Evolutionary conservation across 2,113 vertebrate genomes (phyloP).

Genomic region (Daboia siamensis): DNA sequence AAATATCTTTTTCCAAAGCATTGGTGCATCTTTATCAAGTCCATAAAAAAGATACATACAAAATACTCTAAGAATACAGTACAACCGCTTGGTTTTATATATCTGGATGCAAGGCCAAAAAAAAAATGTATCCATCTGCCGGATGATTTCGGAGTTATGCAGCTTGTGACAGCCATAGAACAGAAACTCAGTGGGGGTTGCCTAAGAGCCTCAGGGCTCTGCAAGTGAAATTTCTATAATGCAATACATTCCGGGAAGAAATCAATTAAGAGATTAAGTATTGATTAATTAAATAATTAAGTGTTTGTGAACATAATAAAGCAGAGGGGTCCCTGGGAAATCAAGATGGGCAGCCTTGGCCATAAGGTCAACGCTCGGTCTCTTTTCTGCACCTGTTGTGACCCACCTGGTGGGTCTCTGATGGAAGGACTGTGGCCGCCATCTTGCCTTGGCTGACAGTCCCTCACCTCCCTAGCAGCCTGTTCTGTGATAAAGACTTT

Average conservation of each 20-base stretch:
- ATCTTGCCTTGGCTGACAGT: neutral
- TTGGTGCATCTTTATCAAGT: neutral
- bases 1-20: neutral
- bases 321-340: neutral
- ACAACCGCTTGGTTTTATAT: neutral
- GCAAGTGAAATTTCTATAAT: too few relatives aligned
- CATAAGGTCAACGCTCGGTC: neutral
- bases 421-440: neutral
- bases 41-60: neutral
- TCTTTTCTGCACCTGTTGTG: neutral
- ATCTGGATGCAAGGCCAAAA: neutral
- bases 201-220: neutral
- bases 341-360: neutral
- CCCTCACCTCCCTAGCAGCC: neutral
- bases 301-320: neutral
- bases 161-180: neutral
- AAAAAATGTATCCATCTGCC: neutral
- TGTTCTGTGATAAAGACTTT: neutral
- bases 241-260: neutral
- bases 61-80: neutral
- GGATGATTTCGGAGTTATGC: neutral
- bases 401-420: neutral
- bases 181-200: neutral
- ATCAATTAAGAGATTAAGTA: neutral
- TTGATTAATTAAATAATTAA: neutral